A percentile compares a stretch with the other conserved stretches of the same genome.
These are phyloP conservation scores for Vanacampus margaritifer DNA, from an alignment of 2,113 vertebrate species.

Conservation along the genomic window DNA sequence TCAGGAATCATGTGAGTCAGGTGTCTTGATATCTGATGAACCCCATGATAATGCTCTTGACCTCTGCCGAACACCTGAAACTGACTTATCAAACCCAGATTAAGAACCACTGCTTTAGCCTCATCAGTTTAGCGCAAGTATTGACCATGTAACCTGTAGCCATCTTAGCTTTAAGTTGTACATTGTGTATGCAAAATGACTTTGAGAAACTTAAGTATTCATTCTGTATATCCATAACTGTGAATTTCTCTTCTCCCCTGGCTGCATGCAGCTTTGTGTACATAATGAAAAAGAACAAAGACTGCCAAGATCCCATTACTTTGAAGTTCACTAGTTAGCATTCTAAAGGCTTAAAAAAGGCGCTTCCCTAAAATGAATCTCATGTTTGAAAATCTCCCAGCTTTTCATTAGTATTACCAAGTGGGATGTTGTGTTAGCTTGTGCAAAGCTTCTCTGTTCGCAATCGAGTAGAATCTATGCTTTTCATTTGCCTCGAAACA, in stretches of 20 bases:
- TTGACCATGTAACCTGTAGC: constrained; percentile 8
- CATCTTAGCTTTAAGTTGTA: constrained; percentile 1
- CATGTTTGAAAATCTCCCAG: constrained; percentile 56
- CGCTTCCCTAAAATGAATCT: constrained; percentile 36
- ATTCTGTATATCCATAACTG: constrained; percentile 37
- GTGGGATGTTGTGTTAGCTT: constrained; percentile 47
- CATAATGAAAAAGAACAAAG: constrained; percentile 51
- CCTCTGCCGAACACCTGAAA: no score
- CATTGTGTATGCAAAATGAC: constrained; percentile 24
- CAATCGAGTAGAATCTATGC: constrained; percentile 22
- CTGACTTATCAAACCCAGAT: no score
- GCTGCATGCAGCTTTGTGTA: constrained; percentile 42
- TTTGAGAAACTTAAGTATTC: constrained; percentile 35
- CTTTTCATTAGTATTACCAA: constrained; percentile 62
- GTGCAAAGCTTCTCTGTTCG: constrained; percentile 45
- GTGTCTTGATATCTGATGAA: no score
- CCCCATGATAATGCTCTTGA: no score
- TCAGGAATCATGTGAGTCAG: no score
- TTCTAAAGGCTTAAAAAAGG: constrained; percentile 44
- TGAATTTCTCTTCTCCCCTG: constrained; percentile 40
- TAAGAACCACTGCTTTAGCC: not conserved
- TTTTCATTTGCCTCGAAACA: constrained; percentile 49
- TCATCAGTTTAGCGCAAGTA: constrained; percentile 8
- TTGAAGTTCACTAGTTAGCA: constrained; percentile 62
- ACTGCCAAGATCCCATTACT: constrained; percentile 37